Percentiles rank a stretch among this genome's conserved stretches.
These are phyloP conservation scores for Oligia strigilis DNA, from an alignment of 2,888 invertebrate species.

Conservation along the genomic window DNA sequence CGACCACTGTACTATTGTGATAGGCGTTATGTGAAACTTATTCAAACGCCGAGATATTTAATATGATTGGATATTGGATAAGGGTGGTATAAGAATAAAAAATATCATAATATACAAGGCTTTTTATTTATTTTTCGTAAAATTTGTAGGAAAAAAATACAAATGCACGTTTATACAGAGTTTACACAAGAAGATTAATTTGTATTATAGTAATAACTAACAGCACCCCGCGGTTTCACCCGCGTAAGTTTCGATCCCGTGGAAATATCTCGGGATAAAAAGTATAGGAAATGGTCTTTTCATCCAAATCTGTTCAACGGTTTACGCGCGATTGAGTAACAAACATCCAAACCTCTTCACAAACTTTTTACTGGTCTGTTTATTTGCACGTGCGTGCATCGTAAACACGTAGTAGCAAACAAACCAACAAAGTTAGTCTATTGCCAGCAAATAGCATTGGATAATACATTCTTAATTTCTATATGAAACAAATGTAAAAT, in stretches of 20 bases:
- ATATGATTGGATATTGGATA: constrained; percentile 64
- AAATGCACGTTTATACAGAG: not conserved
- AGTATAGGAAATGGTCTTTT: no score
- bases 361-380: not conserved
- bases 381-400: not conserved
- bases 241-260: no score
- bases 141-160: not conserved
- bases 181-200: not conserved
- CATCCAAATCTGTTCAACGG: no score
- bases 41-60: constrained; percentile 56
- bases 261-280: no score
- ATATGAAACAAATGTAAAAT: not conserved
- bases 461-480: constrained; percentile 5
- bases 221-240: no score
- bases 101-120: constrained; percentile 56
- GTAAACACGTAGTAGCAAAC: not conserved
- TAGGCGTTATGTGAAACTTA: constrained; percentile 56
- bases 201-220: no score
- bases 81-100: constrained; percentile 72
- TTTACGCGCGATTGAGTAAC: no score
- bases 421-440: not conserved
- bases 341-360: no score
- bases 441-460: not conserved
- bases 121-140: constrained; percentile 38
- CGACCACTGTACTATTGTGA: constrained; percentile 74